Evolutionary conservation across 1,140 invertebrate species (phyloP).

Genomic region (Brachionus calyciflorus): DNA sequence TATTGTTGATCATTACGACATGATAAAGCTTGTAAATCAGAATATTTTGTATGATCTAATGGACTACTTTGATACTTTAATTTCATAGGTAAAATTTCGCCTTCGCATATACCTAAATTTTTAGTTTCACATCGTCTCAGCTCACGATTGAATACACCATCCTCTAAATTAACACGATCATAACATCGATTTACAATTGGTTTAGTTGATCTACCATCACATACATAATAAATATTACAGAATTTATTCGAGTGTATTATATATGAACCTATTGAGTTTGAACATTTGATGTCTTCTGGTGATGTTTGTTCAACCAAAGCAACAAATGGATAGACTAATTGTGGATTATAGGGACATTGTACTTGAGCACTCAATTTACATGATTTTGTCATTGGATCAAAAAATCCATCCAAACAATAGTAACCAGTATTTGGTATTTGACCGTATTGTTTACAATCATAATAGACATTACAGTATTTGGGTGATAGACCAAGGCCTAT

Average conservation of each 20-base stretch:
- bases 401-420: constrained; percentile 23
- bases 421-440: not conserved
- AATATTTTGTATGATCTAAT: constrained; percentile 18
- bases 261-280: not conserved
- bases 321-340: constrained; percentile 31
- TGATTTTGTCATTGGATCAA: not conserved
- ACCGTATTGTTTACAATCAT: constrained; percentile 9
- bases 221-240: constrained; percentile 46
- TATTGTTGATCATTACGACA: constrained; percentile 27
- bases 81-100: constrained; percentile 3
- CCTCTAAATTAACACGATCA: not conserved
- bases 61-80: constrained; percentile 4
- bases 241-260: constrained; percentile 9
- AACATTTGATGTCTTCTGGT: constrained; percentile 14
- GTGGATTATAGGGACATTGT: not conserved
- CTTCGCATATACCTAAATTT: not conserved
- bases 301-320: not conserved
- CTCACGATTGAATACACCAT: constrained; percentile 10
- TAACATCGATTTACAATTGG: constrained; percentile 18
- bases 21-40: not conserved
- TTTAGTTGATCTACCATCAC: constrained; percentile 14
- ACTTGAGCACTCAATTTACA: not conserved
- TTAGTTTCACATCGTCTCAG: not conserved
- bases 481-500: not conserved
- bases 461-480: constrained; percentile 45